Conservation (phyloP, 2,888 invertebrate species). For the Seira ritae region DNA sequence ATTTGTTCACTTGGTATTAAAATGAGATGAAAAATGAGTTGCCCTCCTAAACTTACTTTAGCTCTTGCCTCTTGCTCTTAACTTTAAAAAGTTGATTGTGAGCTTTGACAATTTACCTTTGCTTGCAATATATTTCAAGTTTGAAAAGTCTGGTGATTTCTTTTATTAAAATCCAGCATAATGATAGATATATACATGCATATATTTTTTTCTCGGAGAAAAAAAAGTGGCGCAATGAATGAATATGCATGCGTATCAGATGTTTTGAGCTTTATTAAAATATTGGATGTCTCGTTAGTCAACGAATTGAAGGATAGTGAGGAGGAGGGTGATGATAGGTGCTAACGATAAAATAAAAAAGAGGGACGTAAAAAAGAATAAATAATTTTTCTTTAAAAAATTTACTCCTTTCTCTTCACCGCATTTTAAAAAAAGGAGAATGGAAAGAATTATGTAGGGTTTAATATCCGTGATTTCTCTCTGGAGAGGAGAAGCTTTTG, state of each 20-base stretch:
- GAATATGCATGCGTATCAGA: constrained; percentile 61
- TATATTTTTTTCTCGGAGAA: constrained; percentile 41
- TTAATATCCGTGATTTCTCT: no score
- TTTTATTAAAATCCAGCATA: constrained; percentile 63
- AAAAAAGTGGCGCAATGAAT: constrained; percentile 29
- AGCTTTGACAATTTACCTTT: constrained; percentile 41
- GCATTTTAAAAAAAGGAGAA: no score
- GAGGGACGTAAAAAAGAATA: no score
- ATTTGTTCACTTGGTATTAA: constrained; percentile 66
- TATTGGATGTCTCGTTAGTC: constrained; percentile 28
- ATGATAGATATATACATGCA: constrained; percentile 53
- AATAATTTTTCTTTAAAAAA: no score
- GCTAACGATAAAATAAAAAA: neutral
- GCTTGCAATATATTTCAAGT: constrained; percentile 39
- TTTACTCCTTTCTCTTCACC: no score
- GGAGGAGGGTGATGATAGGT: constrained; percentile 3
- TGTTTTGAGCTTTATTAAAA: constrained; percentile 57
- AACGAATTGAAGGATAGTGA: constrained; percentile 45
- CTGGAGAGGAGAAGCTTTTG: no score
- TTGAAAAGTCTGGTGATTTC: constrained; percentile 55
- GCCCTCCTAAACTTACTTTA: no score
- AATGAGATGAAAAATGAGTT: constrained; percentile 73
- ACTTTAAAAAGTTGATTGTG: constrained; percentile 30
- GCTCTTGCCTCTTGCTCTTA: constrained; percentile 32
- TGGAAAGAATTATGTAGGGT: no score